Evolutionary conservation across 2,888 invertebrate genomes (phyloP), one percentile per base, ranked within the genome.

Genomic region (Seira sanloemensis): DNA sequence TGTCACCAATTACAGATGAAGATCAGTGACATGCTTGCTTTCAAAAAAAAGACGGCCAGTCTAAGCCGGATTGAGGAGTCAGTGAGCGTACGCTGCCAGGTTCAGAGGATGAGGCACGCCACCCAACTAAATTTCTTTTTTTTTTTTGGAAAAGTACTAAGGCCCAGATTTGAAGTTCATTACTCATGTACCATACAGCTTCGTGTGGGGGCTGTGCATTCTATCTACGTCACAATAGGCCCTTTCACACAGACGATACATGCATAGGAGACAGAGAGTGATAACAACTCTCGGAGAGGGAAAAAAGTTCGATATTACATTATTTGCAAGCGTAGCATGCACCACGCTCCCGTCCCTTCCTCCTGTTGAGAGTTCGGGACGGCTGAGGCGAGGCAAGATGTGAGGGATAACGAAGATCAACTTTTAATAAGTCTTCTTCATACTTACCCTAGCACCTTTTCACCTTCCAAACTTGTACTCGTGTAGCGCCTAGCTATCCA

Each of bases 361-460:
- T 58, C n/a, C 58, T n/a, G 7, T 58, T 58, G 58, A 58, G 58
- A 58, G 9, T 58, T 58, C 2, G n/a, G 58, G 37, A n/a, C 37
- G n/a, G n/a, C n/a, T 37, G 4, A 37, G 37, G 12, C 37, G 4
- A 7, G 37, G 37, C 37, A 37, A 37, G 12, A 37, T 37, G n/a
- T 58, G n/a, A n/a, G 58, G n/a, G 58, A 58, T 58, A 58, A 58
- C 16, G 58, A 58, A 58, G 58, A 58, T 58, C 58, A 58, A 58
- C 58, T 58, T 58, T 58, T 58, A 58, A 58, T 58, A 58, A 58
- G 58, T 58, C 58, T 18, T 18, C n/a, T 58, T 58, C n/a, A n/a
- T 37, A 2, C 58, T n/a, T 58, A n/a, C 16, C 12, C 58, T 58
- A 18, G 58, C 58, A 58, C 58, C 2, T 58, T 58, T 58, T 58